Base-by-base conservation (phyloP, 2,797 vertebrate genomes). In the Paedocypris micromegethes region DNA sequence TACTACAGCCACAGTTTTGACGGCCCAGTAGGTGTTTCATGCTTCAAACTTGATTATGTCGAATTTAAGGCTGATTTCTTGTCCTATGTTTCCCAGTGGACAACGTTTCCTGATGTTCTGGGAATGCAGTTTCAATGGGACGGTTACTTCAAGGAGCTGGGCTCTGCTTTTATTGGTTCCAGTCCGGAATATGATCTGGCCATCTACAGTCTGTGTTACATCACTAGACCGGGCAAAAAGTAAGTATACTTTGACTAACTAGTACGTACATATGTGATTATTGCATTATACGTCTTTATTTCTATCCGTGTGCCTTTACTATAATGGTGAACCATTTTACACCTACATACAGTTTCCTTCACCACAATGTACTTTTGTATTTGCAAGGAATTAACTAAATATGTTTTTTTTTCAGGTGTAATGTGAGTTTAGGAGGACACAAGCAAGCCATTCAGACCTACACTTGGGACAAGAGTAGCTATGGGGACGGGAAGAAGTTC, bases 131-230 rank as follows among this genome's bases (percentile, higher is more conserved):
- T 98, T 82, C 85, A 68, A 51, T 98, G 96, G 95, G 91, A 95
- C 0, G 93, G 94, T 3, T 96, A 91, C 82, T 92, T 81, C 79
- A 99, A 98, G 73, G 86, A 95, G 83, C 90, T 99, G 5, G 94
- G 95, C 2, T 91, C 94, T 0, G 86, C 91, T 0, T 86, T 98
- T 81, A 93, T 99, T 0, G 96, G 96, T 80, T 89, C 76, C 86
- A 99, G 96, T 80, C 96, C 96, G 0, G 96, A 98, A 74, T 97
- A 97, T 4, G 96, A 99, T 75, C 88, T 99, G 4, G 92, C 92
- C 0, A 70, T 97, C 3, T 99, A 95, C 82, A 89, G 90, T 0
- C 78, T 98, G 63, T 98, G 95, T 82, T 98, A 93, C 85, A 91
- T 98, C 5, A 80, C 92, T 0, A 89, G 92, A 0, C 95, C 95